These are phyloP conservation scores for Kryptolebias marmoratus DNA, from an alignment of 2,113 vertebrate genomes.

Conservation along the genomic window DNA sequence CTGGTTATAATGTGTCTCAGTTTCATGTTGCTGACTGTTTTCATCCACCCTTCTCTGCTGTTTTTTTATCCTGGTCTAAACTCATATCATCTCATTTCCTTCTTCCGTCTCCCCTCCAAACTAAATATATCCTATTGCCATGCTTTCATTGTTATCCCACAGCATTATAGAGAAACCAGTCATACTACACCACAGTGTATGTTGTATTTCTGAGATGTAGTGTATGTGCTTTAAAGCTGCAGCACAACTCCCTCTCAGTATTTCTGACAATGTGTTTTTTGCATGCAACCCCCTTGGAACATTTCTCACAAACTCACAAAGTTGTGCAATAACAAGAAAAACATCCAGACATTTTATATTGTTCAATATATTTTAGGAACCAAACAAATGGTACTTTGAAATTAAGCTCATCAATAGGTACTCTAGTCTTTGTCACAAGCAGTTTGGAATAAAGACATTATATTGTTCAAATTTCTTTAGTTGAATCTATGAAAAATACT, in stretches of 20 bases:
- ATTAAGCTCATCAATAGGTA: too few relatives aligned
- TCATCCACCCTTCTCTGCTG: constrained; percentile 13
- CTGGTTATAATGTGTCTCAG: neutral
- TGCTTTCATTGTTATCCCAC: constrained; percentile 45
- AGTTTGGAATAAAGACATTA: too few relatives aligned
- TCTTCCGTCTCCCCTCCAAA: constrained; percentile 4
- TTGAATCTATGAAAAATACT: too few relatives aligned
- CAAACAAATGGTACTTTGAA: too few relatives aligned
- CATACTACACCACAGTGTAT: constrained; percentile 28
- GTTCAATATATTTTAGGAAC: too few relatives aligned
- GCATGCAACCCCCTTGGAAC: constrained; percentile 14
- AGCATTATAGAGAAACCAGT: constrained; percentile 35
- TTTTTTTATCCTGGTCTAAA: neutral
- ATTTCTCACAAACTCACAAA: neutral
- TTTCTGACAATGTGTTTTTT: constrained; percentile 50
- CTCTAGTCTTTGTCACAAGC: too few relatives aligned
- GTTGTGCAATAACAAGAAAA: neutral
- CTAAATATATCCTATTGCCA: constrained; percentile 54
- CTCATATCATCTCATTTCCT: constrained; percentile 17
- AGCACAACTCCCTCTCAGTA: constrained; percentile 35
- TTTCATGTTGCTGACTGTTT: constrained; percentile 15
- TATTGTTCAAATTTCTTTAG: too few relatives aligned
- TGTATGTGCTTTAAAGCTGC: constrained; percentile 18
- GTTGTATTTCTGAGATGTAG: constrained; percentile 9
- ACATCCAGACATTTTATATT: neutral